Conservation (phyloP, 2,888 invertebrate genomes). For the Sinopyrophorus schimmeli region DNA sequence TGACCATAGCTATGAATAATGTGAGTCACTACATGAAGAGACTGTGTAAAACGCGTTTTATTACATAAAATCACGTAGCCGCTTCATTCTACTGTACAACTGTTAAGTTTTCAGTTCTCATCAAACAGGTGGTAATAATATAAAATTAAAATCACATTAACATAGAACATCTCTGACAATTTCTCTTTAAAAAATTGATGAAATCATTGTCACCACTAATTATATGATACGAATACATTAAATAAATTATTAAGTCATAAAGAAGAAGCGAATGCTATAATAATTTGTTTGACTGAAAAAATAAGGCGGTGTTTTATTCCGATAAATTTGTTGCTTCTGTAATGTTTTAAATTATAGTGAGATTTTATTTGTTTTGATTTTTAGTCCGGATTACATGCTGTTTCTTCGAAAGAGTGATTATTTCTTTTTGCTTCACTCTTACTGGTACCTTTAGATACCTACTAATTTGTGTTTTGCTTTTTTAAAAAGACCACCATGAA, state of each 20-base stretch:
- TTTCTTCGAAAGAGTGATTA: slow-evolving; percentile 15
- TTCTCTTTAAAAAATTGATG: slow-evolving; percentile 6
- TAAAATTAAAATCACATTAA: slow-evolving; percentile 27
- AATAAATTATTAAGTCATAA: slow-evolving; percentile 15
- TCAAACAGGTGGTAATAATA: slow-evolving; percentile 19
- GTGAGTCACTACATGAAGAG: slow-evolving; percentile 10
- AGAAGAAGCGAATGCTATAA: no score
- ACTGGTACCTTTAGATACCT: slow-evolving; percentile 24
- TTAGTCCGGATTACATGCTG: slow-evolving; percentile 33
- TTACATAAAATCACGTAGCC: slow-evolving; percentile 25
- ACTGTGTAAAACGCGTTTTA: slow-evolving; percentile 17
- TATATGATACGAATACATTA: no score
- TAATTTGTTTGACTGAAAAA: no score
- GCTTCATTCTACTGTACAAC: slow-evolving; percentile 15
- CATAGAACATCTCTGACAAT: slow-evolving; percentile 5
- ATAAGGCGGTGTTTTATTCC: slow-evolving; percentile 6
- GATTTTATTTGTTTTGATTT: slow-evolving; percentile 35
- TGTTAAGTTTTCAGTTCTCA: slow-evolving; percentile 20
- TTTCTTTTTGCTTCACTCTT: slow-evolving; percentile 12
- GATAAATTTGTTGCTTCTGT: slow-evolving; percentile 34
- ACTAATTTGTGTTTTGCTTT: slow-evolving; percentile 29
- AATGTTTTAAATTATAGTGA: slow-evolving; percentile 35
- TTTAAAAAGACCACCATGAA: slow-evolving; percentile 27
- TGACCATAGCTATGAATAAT: slow-evolving; percentile 21
- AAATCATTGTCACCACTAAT: slow-evolving; percentile 15